These are phyloP conservation scores for Byasa hedistus DNA, from an alignment of 2,888 invertebrate species.

Conservation along the genomic window DNA sequence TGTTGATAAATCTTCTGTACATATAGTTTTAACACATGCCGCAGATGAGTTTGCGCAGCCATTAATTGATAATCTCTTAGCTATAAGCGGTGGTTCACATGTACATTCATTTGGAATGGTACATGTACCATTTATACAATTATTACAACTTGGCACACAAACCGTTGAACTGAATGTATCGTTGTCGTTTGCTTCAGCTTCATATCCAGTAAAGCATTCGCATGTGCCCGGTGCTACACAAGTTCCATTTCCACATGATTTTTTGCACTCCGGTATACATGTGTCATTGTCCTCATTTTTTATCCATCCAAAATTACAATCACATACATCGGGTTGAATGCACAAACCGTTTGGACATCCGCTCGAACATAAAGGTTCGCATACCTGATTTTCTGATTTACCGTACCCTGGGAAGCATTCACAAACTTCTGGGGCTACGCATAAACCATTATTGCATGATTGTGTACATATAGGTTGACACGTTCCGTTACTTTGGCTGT, in stretches of 20 bases:
- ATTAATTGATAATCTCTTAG: constrained; percentile 24
- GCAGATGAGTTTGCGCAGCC: constrained; percentile 24
- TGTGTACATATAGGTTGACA: constrained; percentile 58
- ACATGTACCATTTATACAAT: constrained; percentile 37
- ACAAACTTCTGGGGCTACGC: constrained; percentile 70
- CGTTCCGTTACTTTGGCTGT: constrained; percentile 36
- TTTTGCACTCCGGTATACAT: constrained; percentile 39
- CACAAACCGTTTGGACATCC: constrained; percentile 43
- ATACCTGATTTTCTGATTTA: constrained; percentile 38
- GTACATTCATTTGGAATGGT: constrained; percentile 48
- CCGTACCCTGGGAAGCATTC: constrained; percentile 64
- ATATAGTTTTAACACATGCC: constrained; percentile 32
- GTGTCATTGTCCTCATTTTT: constrained; percentile 26
- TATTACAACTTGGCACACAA: constrained; percentile 36
- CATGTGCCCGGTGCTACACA: constrained; percentile 54
- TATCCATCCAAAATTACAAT: constrained; percentile 37
- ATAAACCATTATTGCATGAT: constrained; percentile 72
- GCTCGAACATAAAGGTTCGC: constrained; percentile 42
- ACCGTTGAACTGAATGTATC: constrained; percentile 22
- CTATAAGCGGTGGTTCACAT: constrained; percentile 47
- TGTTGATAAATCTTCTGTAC: constrained; percentile 20
- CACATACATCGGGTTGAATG: constrained; percentile 40
- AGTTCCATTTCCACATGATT: constrained; percentile 47
- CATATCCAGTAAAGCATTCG: constrained; percentile 43
- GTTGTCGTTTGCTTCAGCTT: constrained; percentile 14